These are phyloP conservation scores for Maccullochella peelii DNA, from an alignment of 2,113 vertebrate species.

Conservation along the genomic window DNA sequence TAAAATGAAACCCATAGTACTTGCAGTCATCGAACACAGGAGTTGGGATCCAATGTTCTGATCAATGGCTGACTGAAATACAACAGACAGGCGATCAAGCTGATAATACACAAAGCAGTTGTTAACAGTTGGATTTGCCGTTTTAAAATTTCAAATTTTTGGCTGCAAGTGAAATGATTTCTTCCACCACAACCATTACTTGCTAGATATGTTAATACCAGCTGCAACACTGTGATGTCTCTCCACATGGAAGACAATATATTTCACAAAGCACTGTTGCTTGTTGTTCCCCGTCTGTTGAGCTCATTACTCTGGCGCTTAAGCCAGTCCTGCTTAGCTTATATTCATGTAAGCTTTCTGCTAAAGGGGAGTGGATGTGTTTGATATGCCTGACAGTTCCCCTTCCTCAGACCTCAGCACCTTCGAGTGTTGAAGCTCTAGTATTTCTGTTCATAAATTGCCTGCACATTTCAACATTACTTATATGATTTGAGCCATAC, in stretches of 20 bases:
- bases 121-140: background rate
- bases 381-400: slow-evolving; percentile 37
- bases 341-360: slow-evolving; percentile 45
- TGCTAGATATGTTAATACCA: slow-evolving; percentile 15
- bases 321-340: slow-evolving; percentile 35
- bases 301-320: slow-evolving; percentile 47
- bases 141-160: background rate
- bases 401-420: slow-evolving; percentile 34
- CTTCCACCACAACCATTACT: background rate
- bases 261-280: slow-evolving; percentile 35
- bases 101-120: background rate
- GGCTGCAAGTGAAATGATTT: slow-evolving; percentile 12
- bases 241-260: slow-evolving; percentile 19
- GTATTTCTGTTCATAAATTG: slow-evolving; percentile 38
- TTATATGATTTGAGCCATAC: slow-evolving; percentile 57
- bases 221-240: slow-evolving; percentile 18
- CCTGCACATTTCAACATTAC: slow-evolving; percentile 38
- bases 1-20: background rate
- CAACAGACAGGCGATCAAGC: background rate
- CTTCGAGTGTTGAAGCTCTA: slow-evolving; percentile 25
- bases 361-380: slow-evolving; percentile 34
- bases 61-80: background rate
- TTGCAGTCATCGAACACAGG: background rate
- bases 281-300: slow-evolving; percentile 40
- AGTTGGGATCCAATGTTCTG: background rate